A percentile compares a stretch with the other conserved stretches of the same genome.
Conservation (phyloP, 1,140 invertebrate genomes). For the Lucilia cuprina region DNA sequence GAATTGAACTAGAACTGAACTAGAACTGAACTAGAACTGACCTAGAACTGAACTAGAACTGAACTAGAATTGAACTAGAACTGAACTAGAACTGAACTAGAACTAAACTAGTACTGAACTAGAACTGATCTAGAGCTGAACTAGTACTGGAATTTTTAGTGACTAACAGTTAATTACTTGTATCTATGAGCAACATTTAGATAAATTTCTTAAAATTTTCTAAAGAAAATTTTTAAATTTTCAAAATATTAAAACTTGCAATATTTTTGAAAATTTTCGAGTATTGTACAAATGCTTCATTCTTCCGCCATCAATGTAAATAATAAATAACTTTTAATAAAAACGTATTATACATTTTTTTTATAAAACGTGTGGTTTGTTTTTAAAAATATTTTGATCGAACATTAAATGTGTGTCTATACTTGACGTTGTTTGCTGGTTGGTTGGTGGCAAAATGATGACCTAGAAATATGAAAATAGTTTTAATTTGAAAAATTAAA, state of each 20-base stretch:
- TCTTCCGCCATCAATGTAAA: neutral
- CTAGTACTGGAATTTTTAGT: no score
- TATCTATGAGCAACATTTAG: no score
- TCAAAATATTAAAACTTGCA: neutral
- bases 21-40: no score
- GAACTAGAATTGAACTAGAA: no score
- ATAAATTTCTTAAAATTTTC: no score
- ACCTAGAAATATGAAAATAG: neutral
- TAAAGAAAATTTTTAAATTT: no score
- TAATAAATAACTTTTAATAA: neutral
- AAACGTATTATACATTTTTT: neutral
- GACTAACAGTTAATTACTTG: no score
- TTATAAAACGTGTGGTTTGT: neutral
- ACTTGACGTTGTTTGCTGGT: neutral
- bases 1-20: no score
- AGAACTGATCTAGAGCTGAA: no score
- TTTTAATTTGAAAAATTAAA: neutral
- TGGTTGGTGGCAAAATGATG: neutral
- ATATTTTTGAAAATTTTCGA: neutral
- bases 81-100: no score
- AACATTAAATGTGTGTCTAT: neutral
- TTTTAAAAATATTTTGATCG: neutral
- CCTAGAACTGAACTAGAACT: no score
- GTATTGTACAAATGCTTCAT: neutral
- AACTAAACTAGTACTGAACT: no score